phyloP scores from a whole-genome alignment of 2,113 vertebrate genomes.

The Reinhardtius hippoglossoides region DNA sequence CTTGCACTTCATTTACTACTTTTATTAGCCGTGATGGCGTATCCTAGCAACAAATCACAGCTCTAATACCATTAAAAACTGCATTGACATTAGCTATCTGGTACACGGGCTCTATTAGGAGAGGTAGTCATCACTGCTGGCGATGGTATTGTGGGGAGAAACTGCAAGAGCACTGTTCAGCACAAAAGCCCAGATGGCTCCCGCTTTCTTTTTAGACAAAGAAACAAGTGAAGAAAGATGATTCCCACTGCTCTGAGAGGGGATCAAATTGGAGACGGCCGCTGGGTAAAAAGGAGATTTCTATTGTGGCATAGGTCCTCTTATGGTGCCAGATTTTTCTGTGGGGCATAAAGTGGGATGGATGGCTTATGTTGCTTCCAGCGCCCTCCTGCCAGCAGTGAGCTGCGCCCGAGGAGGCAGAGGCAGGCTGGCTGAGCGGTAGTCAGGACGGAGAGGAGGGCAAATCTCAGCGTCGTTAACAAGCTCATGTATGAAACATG shows the following conservation, averaged over 20 bases:
- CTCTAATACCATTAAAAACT: conserved; percentile 45
- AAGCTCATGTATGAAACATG: conserved; percentile 81
- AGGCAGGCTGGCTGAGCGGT: conserved; percentile 52
- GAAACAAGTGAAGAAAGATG: conserved; percentile 39
- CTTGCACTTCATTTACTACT: conserved; percentile 39
- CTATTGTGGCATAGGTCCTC: conserved; percentile 40
- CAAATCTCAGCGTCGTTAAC: conserved; percentile 70
- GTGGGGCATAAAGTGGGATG: conserved; percentile 58
- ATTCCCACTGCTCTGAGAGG: conserved; percentile 27
- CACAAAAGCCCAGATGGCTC: conserved; percentile 54
- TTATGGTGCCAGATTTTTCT: conserved; percentile 59
- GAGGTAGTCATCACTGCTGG: conserved; percentile 43
- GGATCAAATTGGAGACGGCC: conserved; percentile 49
- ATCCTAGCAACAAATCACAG: conserved; percentile 68
- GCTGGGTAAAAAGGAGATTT: conserved; percentile 51
- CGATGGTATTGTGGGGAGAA: conserved; percentile 33
- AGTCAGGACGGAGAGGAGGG: conserved; percentile 61
- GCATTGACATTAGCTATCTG: conserved; percentile 40
- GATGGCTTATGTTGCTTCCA: conserved; percentile 63
- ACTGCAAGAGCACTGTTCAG: conserved; percentile 23
- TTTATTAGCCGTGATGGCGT: conserved; percentile 43
- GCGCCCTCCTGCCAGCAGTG: conserved; percentile 55
- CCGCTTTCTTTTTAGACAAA: conserved; percentile 24
- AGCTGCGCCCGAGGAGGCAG: conserved; percentile 44
- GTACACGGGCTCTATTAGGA: conserved; percentile 17